phyloP scores from a whole-genome alignment of 2,888 invertebrate species.

The Aphidius colemani region DNA sequence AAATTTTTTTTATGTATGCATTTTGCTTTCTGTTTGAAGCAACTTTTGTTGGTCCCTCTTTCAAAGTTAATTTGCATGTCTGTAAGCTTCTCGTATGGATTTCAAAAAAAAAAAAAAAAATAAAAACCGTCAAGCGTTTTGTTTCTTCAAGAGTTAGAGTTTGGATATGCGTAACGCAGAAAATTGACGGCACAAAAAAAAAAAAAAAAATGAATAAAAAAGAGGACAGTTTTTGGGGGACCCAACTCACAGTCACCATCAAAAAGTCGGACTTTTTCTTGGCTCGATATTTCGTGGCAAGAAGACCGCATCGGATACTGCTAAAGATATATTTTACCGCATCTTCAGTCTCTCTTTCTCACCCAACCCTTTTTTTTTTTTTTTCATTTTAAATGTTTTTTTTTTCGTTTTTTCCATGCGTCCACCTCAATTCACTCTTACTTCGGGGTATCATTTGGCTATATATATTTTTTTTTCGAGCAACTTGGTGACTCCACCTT shows the following conservation, averaged over 20 bases:
- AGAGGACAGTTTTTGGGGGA: slow-evolving; percentile 31
- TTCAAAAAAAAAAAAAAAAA: slow-evolving; percentile 17
- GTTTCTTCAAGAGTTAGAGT: neutral
- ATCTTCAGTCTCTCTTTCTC: slow-evolving; percentile 36
- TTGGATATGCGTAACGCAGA: slow-evolving; percentile 8
- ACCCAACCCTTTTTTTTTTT: slow-evolving; percentile 28
- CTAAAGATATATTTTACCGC: slow-evolving; percentile 49
- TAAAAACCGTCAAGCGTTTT: neutral
- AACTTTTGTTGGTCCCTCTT: neutral
- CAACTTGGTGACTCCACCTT: slow-evolving; percentile 15
- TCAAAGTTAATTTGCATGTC: slow-evolving; percentile 26
- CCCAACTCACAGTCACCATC: slow-evolving; percentile 26
- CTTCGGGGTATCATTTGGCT: slow-evolving; percentile 19
- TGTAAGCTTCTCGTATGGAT: slow-evolving; percentile 5
- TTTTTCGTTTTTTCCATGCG: too few species aligned
- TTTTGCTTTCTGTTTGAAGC: neutral
- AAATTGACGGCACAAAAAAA: neutral
- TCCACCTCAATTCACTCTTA: slow-evolving; percentile 7
- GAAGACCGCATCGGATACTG: slow-evolving; percentile 40
- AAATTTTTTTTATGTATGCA: too few species aligned
- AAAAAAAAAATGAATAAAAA: slow-evolving; percentile 5
- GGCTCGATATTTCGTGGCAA: slow-evolving; percentile 52
- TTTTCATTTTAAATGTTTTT: slow-evolving; percentile 11
- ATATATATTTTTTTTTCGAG: slow-evolving; percentile 8
- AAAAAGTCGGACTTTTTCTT: slow-evolving; percentile 41